Base-by-base conservation (phyloP, 1,140 invertebrate species). In the Chymomyza costata region DNA sequence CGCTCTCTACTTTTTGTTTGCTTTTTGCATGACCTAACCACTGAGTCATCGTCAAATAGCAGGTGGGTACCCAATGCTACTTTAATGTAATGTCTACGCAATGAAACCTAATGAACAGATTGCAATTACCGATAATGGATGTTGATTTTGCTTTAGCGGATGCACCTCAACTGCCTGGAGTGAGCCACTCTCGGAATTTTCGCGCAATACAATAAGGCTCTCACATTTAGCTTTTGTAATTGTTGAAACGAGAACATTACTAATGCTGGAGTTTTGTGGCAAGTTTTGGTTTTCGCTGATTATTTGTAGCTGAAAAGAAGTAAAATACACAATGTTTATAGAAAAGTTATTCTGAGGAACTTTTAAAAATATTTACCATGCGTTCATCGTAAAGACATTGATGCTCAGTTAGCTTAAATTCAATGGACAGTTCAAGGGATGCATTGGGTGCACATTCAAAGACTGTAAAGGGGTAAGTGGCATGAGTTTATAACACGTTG, bases 101-200 rank as follows among this genome's bases (percentile, higher is more conserved):
- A n/a, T n/a, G n/a, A n/a, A n/a, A n/a, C n/a, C n/a, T n/a, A n/a
- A n/a, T n/a, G n/a, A n/a, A n/a, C n/a, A n/a, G n/a, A n/a, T n/a
- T n/a, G n/a, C 13, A 58, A 25, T 65, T 65, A 83, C 80, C 69
- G 73, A 71, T 43, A 74, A 56, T 16, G 80, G 80, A 68, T 80
- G 67, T 45, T 71, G 58, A 41, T 54, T 43, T 14, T 67, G 41
- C 25, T 60, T 48, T 30, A 65, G 45, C 2, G 54, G 50, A 38
- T 78, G 69, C 11, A 38, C 30, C 43, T 47, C 15, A 8, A 14
- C 50, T 19, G 19, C 30, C n/a, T 14, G 10, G 2, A 5, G n/a
- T 0, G 1, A 30, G 5, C 19, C 54, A 2, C 13, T 28, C 2
- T 58, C 52, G 1, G 28, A 6, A 10, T 18, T 28, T 5, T 51